phyloP scores from a whole-genome alignment of 92 coral and sea anemone genomes.

The Epizoanthus rinbou region DNA sequence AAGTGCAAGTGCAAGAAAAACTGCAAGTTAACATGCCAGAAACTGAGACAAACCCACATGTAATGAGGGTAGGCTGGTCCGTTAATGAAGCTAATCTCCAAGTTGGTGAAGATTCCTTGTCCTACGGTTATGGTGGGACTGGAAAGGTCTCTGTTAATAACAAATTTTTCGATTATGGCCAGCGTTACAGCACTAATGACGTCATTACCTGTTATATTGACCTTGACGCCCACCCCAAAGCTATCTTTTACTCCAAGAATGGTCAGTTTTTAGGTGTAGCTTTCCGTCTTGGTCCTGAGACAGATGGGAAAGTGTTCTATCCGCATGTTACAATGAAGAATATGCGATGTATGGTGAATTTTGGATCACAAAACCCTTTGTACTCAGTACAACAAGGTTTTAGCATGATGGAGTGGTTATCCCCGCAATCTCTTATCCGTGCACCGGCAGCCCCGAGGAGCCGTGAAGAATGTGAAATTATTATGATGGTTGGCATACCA shows the following conservation, averaged over 20 bases:
- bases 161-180: conserved; percentile 91
- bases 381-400: conserved; percentile 76
- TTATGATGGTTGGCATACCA: conserved; percentile 99
- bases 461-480: conserved; percentile 76
- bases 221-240: conserved; percentile 75
- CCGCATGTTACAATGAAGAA: conserved; percentile 96
- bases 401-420: conserved; percentile 62
- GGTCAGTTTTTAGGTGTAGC: conserved; percentile 90
- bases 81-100: conserved; percentile 71
- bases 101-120: conserved; percentile 86
- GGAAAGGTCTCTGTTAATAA: conserved; percentile 89
- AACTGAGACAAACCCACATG: conserved; percentile 87
- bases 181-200: conserved; percentile 78
- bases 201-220: conserved; percentile 83
- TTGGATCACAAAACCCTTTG: conserved; percentile 70
- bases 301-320: conserved; percentile 71
- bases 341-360: conserved; percentile 88
- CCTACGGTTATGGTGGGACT: conserved; percentile 98
- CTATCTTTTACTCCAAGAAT: conserved; percentile 87
- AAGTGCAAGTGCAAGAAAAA: conserved; percentile 79
- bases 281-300: conserved; percentile 77
- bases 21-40: conserved; percentile 85
- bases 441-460: conserved; percentile 73
- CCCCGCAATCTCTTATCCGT: conserved; percentile 49
- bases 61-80: conserved; percentile 96